These are phyloP conservation scores for Nasonia longicornis DNA, from an alignment of 1,140 invertebrate species.

Conservation along the genomic window DNA sequence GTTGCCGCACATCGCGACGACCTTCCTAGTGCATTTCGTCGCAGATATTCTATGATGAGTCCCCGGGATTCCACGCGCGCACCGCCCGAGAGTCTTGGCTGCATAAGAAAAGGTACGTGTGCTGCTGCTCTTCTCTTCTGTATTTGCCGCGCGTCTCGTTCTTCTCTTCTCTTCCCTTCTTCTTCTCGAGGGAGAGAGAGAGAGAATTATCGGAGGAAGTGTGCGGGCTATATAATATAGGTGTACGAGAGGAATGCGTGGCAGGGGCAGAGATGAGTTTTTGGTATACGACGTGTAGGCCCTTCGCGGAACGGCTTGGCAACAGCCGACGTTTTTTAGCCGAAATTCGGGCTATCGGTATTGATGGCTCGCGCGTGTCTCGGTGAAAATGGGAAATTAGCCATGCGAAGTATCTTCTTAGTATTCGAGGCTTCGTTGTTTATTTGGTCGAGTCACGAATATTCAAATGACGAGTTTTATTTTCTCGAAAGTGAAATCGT, in stretches of 20 bases:
- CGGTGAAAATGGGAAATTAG: too few relatives aligned
- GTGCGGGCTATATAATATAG: neutral
- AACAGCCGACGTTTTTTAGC: too few relatives aligned
- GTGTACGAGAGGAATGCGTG: neutral
- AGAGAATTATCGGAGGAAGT: neutral
- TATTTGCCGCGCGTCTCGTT: neutral
- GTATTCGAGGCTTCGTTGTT: too few relatives aligned
- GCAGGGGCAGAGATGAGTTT: neutral
- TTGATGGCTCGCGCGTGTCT: neutral
- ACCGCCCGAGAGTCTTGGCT: slow-evolving; percentile 43
- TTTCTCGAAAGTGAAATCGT: too few relatives aligned
- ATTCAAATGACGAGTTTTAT: too few relatives aligned
- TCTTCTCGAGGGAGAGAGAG: slow-evolving; percentile 1
- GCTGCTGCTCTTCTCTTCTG: neutral
- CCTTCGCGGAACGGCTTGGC: too few relatives aligned
- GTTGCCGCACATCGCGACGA: slow-evolving; percentile 17
- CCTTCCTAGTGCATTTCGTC: slow-evolving; percentile 13
- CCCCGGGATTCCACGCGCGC: slow-evolving; percentile 37
- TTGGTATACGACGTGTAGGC: neutral
- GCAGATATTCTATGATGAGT: slow-evolving; percentile 33
- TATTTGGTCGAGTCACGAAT: too few relatives aligned
- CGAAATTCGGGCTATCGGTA: neutral
- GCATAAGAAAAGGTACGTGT: slow-evolving; percentile 41
- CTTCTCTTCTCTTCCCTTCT: neutral
- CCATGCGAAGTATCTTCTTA: too few relatives aligned